phyloP scores from a whole-genome alignment of 1,140 invertebrate genomes.

The Pogonus chalceus region DNA sequence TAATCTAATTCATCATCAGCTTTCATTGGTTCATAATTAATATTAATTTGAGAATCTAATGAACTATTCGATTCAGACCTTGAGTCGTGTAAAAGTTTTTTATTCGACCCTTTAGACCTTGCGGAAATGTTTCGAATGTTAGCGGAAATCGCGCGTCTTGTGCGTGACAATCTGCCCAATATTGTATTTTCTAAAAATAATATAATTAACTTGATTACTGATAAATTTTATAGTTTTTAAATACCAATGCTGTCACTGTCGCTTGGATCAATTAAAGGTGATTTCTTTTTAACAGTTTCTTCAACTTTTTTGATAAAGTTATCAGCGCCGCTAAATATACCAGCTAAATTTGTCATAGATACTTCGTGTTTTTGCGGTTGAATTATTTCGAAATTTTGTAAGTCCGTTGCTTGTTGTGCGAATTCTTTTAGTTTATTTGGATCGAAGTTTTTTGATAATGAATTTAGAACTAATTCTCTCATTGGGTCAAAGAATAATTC shows the following conservation, averaged over 20 bases:
- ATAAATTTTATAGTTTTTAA: not conserved
- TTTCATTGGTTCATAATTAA: slow-evolving; percentile 11
- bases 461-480: slow-evolving; percentile 41
- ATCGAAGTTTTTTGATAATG: slow-evolving; percentile 33
- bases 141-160: slow-evolving; percentile 48
- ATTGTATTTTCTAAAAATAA: slow-evolving; percentile 35
- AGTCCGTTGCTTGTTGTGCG: slow-evolving; percentile 39
- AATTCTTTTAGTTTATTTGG: slow-evolving; percentile 37
- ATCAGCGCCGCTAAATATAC: slow-evolving; percentile 32
- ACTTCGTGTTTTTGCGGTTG: slow-evolving; percentile 16
- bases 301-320: slow-evolving; percentile 35
- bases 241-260: slow-evolving; percentile 51
- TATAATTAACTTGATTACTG: not conserved
- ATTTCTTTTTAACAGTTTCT: slow-evolving; percentile 38
- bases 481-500: slow-evolving; percentile 37
- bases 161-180: slow-evolving; percentile 47
- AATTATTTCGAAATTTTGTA: slow-evolving; percentile 25
- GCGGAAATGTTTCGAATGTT: slow-evolving; percentile 34
- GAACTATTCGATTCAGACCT: slow-evolving; percentile 28
- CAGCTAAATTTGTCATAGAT: slow-evolving; percentile 22
- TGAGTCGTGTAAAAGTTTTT: slow-evolving; percentile 22
- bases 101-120: slow-evolving; percentile 29
- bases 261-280: slow-evolving; percentile 45
- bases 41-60: not conserved
- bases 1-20: slow-evolving; percentile 21